A percentile compares a stretch with the other conserved stretches of the same genome.
Evolutionary conservation across 2,113 vertebrate species (phyloP).

Genomic region (Bos javanicus): DNA sequence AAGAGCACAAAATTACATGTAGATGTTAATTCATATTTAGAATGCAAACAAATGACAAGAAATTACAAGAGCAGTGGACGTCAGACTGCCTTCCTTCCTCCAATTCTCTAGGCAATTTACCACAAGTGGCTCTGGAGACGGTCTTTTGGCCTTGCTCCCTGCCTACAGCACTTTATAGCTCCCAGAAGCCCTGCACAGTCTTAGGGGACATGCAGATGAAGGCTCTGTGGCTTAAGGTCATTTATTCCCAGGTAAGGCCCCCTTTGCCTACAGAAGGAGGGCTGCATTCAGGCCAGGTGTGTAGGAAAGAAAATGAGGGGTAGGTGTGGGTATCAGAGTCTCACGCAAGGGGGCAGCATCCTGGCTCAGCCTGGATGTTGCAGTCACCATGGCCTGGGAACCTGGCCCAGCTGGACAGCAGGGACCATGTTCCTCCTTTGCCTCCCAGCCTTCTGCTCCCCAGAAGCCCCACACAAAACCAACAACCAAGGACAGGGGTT

Average conservation of each 20-base stretch:
- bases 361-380: rapidly evolving
- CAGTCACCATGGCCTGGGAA: not conserved
- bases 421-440: rapidly evolving
- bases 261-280: not conserved
- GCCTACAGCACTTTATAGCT: not conserved
- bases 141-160: not conserved
- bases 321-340: too few species aligned
- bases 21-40: not conserved
- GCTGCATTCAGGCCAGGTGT: rapidly evolving
- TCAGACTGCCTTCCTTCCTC: rapidly evolving
- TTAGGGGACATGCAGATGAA: too few species aligned
- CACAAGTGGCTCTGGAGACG: too few species aligned
- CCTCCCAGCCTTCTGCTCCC: not conserved
- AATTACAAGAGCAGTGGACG: not conserved
- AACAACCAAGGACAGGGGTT: not conserved
- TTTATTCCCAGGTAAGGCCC: not conserved
- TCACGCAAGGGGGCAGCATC: rapidly evolving
- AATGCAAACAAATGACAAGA: not conserved
- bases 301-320: not conserved
- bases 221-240: not conserved
- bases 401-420: not conserved
- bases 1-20: not conserved
- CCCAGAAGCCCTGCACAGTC: not conserved
- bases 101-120: not conserved
- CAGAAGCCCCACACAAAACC: too few species aligned